phyloP scores from a whole-genome alignment of 2,888 invertebrate species.

The Tubulanus polymorphus region DNA sequence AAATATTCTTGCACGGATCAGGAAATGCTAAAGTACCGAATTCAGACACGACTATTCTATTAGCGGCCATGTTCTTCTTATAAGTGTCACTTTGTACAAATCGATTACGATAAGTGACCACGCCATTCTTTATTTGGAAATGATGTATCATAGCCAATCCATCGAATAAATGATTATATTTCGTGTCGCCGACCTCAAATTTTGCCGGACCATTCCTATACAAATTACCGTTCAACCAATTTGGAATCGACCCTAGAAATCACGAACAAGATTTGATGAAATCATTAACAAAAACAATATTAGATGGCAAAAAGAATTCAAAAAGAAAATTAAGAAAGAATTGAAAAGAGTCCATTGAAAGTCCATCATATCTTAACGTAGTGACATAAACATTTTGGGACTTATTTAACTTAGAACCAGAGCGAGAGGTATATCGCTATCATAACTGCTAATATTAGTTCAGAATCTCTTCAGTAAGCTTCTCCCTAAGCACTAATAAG shows the following conservation, averaged over 20 bases:
- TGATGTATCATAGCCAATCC: slow-evolving; percentile 67
- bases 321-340: too few relatives aligned
- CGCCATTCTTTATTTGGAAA: slow-evolving; percentile 53
- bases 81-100: slow-evolving; percentile 69
- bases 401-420: too few relatives aligned
- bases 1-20: slow-evolving; percentile 65
- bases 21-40: slow-evolving; percentile 76
- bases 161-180: slow-evolving; percentile 77
- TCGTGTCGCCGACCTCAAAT: slow-evolving; percentile 66
- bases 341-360: too few relatives aligned
- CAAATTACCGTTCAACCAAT: slow-evolving; percentile 35
- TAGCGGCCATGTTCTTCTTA: slow-evolving; percentile 65
- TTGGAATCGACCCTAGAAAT: slow-evolving; percentile 32
- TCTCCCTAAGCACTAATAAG: too few relatives aligned
- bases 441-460: too few relatives aligned
- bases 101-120: slow-evolving; percentile 37
- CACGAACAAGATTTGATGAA: too few relatives aligned
- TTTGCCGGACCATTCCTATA: slow-evolving; percentile 72
- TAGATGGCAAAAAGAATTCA: too few relatives aligned
- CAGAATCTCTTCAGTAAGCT: too few relatives aligned
- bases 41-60: slow-evolving; percentile 72
- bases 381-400: too few relatives aligned
- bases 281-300: too few relatives aligned
- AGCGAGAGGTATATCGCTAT: too few relatives aligned
- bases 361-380: too few relatives aligned